Conservation (phyloP, 1,140 invertebrate species). For the Heliconius eleuchia region DNA sequence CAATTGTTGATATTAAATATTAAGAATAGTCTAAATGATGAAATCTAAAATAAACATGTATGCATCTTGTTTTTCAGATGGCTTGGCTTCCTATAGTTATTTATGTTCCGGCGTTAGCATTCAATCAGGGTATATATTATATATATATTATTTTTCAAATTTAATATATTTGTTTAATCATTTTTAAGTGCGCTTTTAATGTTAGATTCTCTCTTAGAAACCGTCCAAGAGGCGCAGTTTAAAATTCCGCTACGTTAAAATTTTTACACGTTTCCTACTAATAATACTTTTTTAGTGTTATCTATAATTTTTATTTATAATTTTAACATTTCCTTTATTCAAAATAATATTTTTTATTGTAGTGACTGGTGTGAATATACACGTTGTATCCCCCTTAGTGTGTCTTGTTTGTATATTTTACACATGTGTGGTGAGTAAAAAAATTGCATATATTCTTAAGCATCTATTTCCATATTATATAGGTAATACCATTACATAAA, state of each 20-base stretch:
- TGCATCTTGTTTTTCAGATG: slow-evolving; percentile 82
- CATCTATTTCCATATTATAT: too few relatives aligned
- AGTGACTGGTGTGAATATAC: slow-evolving; percentile 94
- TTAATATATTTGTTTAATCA: background rate
- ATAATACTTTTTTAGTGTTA: too few relatives aligned
- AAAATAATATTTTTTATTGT: slow-evolving; percentile 50
- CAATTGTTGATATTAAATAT: too few relatives aligned
- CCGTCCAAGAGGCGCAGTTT: too few relatives aligned
- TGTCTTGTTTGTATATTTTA: slow-evolving; percentile 95
- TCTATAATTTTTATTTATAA: background rate
- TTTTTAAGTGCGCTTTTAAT: too few relatives aligned
- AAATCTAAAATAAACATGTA: slow-evolving; percentile 6
- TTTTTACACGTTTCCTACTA: too few relatives aligned
- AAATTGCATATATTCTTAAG: background rate
- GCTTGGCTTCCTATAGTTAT: slow-evolving; percentile 95
- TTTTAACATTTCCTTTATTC: background rate
- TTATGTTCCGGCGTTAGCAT: slow-evolving; percentile 93
- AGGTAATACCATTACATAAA: background rate
- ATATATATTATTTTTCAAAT: too few relatives aligned
- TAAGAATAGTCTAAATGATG: background rate
- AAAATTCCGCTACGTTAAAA: too few relatives aligned
- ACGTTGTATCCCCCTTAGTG: slow-evolving; percentile 90
- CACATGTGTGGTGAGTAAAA: slow-evolving; percentile 89
- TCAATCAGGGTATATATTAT: slow-evolving; percentile 86
- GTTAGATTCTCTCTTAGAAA: too few relatives aligned